These are phyloP conservation scores for Ophiothrix spiculata DNA, from an alignment of 35 echinoderm and acorn worm species.

Conservation along the genomic window DNA sequence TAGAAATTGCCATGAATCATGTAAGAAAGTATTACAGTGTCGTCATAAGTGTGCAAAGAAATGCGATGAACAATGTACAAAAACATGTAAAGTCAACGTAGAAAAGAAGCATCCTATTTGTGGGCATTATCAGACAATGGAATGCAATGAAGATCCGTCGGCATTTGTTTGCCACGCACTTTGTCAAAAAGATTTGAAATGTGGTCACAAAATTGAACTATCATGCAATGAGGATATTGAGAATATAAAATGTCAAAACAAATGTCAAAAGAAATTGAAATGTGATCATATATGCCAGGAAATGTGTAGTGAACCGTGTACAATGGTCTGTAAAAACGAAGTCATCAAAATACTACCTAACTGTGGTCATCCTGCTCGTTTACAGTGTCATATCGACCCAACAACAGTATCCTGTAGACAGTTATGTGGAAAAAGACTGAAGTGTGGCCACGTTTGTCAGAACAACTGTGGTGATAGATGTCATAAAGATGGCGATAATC, in stretches of 20 bases:
- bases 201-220: no score
- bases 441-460: slow-evolving; percentile 20
- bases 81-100: no score
- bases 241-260: slow-evolving; percentile 11
- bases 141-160: no score
- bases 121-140: slow-evolving; percentile 4
- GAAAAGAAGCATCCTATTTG: slow-evolving; percentile 21
- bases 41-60: no score
- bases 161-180: no score
- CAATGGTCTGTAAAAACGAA: background rate
- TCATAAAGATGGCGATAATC: no score
- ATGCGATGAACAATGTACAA: no score
- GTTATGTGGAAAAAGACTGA: background rate
- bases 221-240: no score
- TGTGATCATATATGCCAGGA: slow-evolving; percentile 39
- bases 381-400: background rate
- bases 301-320: slow-evolving; percentile 36
- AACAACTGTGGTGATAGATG: slow-evolving; percentile 18
- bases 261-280: background rate
- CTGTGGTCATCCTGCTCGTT: background rate
- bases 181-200: no score
- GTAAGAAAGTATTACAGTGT: no score
- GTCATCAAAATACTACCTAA: background rate
- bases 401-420: background rate
- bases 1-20: no score